phyloP scores from a whole-genome alignment of 2,888 invertebrate species.

The Synanthedon myopaeformis region DNA sequence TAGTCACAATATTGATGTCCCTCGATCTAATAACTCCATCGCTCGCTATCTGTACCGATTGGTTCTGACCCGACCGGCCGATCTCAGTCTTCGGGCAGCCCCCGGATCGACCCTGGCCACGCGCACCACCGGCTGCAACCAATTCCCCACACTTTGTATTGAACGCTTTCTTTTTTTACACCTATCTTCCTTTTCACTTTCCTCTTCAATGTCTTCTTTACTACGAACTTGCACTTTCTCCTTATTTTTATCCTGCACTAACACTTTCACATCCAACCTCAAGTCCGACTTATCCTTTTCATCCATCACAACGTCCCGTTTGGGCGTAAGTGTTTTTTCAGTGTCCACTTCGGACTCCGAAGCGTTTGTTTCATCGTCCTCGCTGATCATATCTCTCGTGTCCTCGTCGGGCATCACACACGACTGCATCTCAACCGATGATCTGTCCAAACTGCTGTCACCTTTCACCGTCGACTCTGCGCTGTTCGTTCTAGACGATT shows the following conservation, averaged over 20 bases:
- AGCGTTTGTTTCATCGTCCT: constrained; percentile 31
- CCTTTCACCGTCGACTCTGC: constrained; percentile 31
- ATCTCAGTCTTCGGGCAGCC: constrained; percentile 40
- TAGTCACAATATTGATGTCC: neutral
- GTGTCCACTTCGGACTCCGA: constrained; percentile 23
- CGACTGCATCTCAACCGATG: constrained; percentile 28
- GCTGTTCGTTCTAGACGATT: constrained; percentile 36
- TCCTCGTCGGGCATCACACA: constrained; percentile 32
- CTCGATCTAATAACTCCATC: constrained; percentile 1
- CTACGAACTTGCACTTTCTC: constrained; percentile 23
- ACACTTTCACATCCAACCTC: constrained; percentile 28
- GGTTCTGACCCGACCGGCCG: constrained; percentile 23
- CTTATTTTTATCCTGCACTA: constrained; percentile 20
- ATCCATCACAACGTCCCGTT: constrained; percentile 17
- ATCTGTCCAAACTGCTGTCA: constrained; percentile 36
- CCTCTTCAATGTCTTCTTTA: constrained; percentile 25
- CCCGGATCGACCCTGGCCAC: constrained; percentile 73
- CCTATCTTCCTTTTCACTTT: constrained; percentile 34
- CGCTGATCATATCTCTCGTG: constrained; percentile 38
- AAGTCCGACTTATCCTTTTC: constrained; percentile 16
- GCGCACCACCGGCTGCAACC: constrained; percentile 75
- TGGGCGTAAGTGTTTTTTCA: constrained; percentile 20
- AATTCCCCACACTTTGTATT: constrained; percentile 24
- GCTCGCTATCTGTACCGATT: constrained; percentile 34
- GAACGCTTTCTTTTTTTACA: constrained; percentile 34